A percentile compares a stretch with the other conserved stretches of the same genome.
These are phyloP conservation scores for Chrysotoxum bicinctum DNA, from an alignment of 2,888 invertebrate species.

Conservation along the genomic window DNA sequence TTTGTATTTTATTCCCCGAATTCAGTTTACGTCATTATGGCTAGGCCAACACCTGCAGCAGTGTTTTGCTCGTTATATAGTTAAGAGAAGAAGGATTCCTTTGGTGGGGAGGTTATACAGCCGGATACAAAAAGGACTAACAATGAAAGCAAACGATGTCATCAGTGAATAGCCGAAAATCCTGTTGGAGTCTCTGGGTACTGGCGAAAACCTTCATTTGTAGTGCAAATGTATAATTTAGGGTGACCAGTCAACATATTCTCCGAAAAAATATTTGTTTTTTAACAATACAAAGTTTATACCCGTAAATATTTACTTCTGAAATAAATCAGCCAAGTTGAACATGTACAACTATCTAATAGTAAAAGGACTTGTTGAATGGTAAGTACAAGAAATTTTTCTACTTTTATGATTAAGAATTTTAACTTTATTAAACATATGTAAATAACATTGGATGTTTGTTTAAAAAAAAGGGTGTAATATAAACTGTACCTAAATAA, in stretches of 20 bases:
- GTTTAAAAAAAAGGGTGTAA: too few relatives aligned
- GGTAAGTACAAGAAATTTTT: too few relatives aligned
- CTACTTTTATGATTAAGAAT: too few relatives aligned
- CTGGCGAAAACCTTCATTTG: conserved; percentile 40
- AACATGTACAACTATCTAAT: too few relatives aligned
- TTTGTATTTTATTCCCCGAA: conserved; percentile 55
- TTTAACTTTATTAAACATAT: too few relatives aligned
- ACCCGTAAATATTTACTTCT: too few relatives aligned
- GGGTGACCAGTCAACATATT: neutral
- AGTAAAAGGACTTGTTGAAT: too few relatives aligned
- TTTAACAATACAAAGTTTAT: too few relatives aligned
- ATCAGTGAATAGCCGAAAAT: conserved; percentile 59
- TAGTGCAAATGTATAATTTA: neutral
- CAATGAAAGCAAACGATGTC: conserved; percentile 56
- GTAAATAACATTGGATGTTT: too few relatives aligned
- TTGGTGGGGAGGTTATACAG: neutral
- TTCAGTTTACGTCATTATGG: conserved; percentile 66
- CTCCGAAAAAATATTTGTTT: too few relatives aligned
- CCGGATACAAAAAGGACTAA: conserved; percentile 33
- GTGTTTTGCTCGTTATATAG: conserved; percentile 31
- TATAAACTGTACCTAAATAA: too few relatives aligned
- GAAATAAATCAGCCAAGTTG: too few relatives aligned
- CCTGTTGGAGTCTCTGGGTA: neutral
- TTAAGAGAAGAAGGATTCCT: conserved; percentile 5
- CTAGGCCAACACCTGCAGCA: conserved; percentile 66